Conservation (phyloP, 2,888 invertebrate species). For the Pristionchus maxplancki region DNA sequence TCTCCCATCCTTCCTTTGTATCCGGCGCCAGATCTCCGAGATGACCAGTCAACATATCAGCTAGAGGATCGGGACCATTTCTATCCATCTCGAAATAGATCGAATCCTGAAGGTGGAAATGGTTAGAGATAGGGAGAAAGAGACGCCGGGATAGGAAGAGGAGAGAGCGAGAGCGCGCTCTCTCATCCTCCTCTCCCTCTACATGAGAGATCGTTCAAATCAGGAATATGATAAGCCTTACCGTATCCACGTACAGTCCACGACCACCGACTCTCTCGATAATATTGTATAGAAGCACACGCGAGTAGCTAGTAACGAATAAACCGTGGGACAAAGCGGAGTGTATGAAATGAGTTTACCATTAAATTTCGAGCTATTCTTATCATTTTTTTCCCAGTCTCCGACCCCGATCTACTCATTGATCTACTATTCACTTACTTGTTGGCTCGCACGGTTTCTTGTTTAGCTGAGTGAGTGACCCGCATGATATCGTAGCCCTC, state of each 20-base stretch:
- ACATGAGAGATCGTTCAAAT: too few species aligned
- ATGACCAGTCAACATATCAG: neutral
- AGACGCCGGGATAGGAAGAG: too few species aligned
- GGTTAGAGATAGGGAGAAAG: too few species aligned
- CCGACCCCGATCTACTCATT: too few species aligned
- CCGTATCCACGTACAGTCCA: neutral
- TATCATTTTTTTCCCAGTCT: too few species aligned
- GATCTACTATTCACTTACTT: neutral
- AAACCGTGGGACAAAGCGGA: neutral
- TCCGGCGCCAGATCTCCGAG: neutral
- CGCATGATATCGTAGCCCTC: neutral
- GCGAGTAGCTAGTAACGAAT: neutral
- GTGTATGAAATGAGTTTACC: too few species aligned
- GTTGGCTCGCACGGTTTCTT: neutral
- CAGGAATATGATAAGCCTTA: neutral
- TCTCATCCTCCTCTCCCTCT: too few species aligned
- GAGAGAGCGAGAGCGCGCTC: too few species aligned
- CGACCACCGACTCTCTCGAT: neutral
- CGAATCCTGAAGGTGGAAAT: neutral
- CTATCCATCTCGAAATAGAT: slow-evolving; percentile 6
- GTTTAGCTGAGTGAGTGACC: neutral
- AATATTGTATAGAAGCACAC: neutral
- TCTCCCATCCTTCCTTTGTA: neutral
- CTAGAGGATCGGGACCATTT: neutral
- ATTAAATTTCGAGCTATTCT: too few species aligned